A percentile compares a stretch with the other conserved stretches of the same genome.
Evolutionary conservation across 2,113 vertebrate species (phyloP).

Genomic region (Pyrgilauda ruficollis): DNA sequence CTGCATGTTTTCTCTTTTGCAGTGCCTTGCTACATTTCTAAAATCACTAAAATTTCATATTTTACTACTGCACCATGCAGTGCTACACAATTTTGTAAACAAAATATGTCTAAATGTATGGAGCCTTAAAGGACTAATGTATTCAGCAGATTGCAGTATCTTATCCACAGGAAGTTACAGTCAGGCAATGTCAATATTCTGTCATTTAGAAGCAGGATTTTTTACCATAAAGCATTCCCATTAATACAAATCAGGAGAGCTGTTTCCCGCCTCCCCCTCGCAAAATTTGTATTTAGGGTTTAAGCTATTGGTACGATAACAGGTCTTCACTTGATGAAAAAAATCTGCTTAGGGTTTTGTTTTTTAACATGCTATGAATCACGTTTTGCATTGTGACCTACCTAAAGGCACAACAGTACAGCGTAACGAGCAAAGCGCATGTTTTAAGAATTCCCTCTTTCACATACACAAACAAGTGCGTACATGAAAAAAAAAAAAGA

Average conservation of each 20-base stretch:
- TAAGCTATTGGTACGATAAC: background rate
- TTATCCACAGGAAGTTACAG: background rate
- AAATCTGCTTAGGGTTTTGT: background rate
- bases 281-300: background rate
- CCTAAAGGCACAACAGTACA: background rate
- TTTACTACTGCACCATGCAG: background rate
- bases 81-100: background rate
- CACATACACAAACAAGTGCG: background rate
- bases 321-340: background rate
- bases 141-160: slow-evolving; percentile 12
- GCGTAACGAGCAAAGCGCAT: background rate
- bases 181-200: background rate
- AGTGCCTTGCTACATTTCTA: background rate
- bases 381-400: slow-evolving; percentile 3
- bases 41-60: background rate
- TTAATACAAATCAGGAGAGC: background rate
- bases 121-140: background rate
- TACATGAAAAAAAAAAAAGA: background rate
- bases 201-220: background rate
- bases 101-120: background rate
- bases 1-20: background rate
- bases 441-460: background rate
- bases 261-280: background rate
- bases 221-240: background rate
- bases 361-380: background rate